These are phyloP conservation scores for Metopia argyrocephala DNA, from an alignment of 2,888 invertebrate species.

Conservation along the genomic window DNA sequence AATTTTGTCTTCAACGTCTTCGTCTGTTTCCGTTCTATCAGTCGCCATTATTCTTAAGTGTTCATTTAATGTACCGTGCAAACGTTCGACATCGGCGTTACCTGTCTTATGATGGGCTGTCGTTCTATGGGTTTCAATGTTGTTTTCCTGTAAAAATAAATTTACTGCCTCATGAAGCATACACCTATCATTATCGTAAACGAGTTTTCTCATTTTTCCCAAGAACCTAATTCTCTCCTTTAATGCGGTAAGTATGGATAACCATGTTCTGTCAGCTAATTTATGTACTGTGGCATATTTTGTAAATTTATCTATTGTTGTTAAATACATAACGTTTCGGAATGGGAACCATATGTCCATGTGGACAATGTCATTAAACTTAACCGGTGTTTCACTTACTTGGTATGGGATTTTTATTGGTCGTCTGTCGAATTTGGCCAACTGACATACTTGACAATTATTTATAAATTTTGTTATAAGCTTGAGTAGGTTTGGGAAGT, in stretches of 20 bases:
- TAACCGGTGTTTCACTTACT: neutral
- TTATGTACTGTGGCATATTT: conserved; percentile 43
- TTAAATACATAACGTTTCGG: conserved; percentile 31
- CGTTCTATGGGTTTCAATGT: conserved; percentile 7
- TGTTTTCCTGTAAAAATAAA: conserved; percentile 20
- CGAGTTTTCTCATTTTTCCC: conserved; percentile 25
- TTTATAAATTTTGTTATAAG: conserved; percentile 6
- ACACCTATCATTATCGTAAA: conserved; percentile 17
- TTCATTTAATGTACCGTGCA: too few species aligned
- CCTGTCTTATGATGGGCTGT: conserved; percentile 21
- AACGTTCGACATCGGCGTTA: neutral
- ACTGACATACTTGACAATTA: neutral
- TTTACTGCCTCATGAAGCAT: conserved; percentile 6
- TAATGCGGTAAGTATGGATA: conserved; percentile 13
- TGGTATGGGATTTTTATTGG: conserved; percentile 21
- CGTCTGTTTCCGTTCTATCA: too few species aligned
- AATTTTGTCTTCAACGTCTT: too few species aligned
- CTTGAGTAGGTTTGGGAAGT: neutral
- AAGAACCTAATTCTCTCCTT: conserved; percentile 9
- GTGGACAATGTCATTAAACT: conserved; percentile 25
- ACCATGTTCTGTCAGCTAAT: conserved; percentile 31
- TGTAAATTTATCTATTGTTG: conserved; percentile 33
- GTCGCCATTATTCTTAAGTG: too few species aligned
- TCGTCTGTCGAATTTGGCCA: conserved; percentile 10
- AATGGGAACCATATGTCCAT: conserved; percentile 33